Base-by-base conservation (phyloP, 2,888 invertebrate genomes). In the Xanthia icteritia region DNA sequence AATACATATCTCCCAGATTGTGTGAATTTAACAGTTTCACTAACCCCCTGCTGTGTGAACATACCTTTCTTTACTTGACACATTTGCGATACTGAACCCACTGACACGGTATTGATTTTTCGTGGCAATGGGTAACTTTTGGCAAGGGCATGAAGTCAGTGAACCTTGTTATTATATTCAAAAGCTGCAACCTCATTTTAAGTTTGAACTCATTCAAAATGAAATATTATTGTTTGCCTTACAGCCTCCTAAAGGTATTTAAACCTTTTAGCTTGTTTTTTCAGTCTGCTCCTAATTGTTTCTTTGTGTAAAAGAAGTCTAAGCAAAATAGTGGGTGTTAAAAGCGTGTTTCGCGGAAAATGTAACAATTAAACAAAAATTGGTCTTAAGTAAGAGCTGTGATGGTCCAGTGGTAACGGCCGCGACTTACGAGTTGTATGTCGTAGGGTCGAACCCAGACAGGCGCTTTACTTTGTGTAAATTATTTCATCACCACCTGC, bases 61-160 rank as follows among this genome's bases (percentile, higher is more conserved):
- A 48, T 31, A 69, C 39, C 56, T 66, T 58, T 69, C 42, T 61
- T 74, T 48, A 63, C 60, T 58, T 74, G 77, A 68, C 77, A 77
- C 68, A 82, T 77, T 78, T 60, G 69, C 5, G 31, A 85, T 73
- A 82, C 86, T 73, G 72, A 78, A 68, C 83, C 83, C 70, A 81
- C 73, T 77, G 66, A 83, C 66, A 72, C 54, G 48, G 71, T 84
- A 84, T 84, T 80, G 86, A 86, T 86, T 83, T 86, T 86, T 65
- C 58, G 73, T 66, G 76, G 68, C 80, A 86, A 67, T 80, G 63
- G 60, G 73, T 75, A 63, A 70, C 76, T 76, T 86, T 83, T 79
- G 79, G 83, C 84, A 84, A 86, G 84, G 83, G 76, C 83, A 84
- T 67, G 31, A 63, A 77, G 71, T 77, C 79, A 75, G 68, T 83